Base-by-base conservation (phyloP, 2,797 vertebrate genomes). In the Tangara arthus region DNA sequence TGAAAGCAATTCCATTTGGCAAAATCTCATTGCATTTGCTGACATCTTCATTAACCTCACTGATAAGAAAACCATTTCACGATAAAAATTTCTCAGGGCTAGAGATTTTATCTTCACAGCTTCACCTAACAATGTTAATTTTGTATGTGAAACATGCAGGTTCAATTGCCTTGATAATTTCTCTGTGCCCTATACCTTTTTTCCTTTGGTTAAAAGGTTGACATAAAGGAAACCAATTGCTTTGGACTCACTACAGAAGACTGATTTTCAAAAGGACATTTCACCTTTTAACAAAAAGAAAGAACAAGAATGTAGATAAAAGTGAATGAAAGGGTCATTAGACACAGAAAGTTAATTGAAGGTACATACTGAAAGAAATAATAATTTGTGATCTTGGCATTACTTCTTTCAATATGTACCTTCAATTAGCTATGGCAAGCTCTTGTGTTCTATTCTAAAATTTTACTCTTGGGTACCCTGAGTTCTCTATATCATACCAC, bases 11-110 rank as follows among this genome's bases (percentile, higher is more conserved):
- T 97, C 91, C 91, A 91, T 96, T 97, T 97, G 91, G 92, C 83
- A 97, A 97, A 97, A 85, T 81, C 72, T 97, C 92, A 97, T 97
- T 92, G 77, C 79, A 96, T 96, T 98, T 97, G 88, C 97, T 97
- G 97, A 98, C 97, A 97, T 97, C 97, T 98, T 98, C 97, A 98
- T 98, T 98, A 98, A 97, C 97, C 93, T 96, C 66, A 82, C 95
- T 95, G 97, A 97, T 97, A 98, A 97, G 95, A 90, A 97, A 97
- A 95, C 96, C 84, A 95, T 97, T 98, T 97, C 96, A 97, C 95
- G 97, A 97, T 95, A 97, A 96, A 97, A 94, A 96, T 90, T 97
- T 97, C 91, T 95, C 78, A 94, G 77, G 68, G 73, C 73, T 97
- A 59, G 53, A 97, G 97, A 97, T 97, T 95, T 96, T 98, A 98